Evolutionary conservation across 2,888 invertebrate species (phyloP), one percentile per base, ranked within the genome.

Genomic region (Drosophila stalkeri): DNA sequence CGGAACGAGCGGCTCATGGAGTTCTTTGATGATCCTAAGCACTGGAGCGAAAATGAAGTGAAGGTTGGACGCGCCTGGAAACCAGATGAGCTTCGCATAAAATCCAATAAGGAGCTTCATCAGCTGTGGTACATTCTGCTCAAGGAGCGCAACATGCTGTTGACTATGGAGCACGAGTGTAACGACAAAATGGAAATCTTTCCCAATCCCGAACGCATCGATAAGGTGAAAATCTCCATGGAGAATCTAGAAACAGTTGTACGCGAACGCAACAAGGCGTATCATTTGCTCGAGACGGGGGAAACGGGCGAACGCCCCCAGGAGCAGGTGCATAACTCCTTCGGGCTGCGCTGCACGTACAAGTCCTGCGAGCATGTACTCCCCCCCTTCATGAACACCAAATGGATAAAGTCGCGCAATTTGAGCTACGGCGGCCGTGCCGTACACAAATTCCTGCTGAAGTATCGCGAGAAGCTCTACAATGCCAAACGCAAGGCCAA

Each of bases 131-230:
- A 94, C 90, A 91, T 95, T 18, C 94, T 99, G 65, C 93, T 99
- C 61, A 99, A 99, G 94, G 99, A 99, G 93, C 95, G 96, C 63
- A 99, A 99, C 92, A 99, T 99, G 99, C 94, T 99, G 20, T 93
- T 98, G 75, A 99, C 99, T 2, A 99, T 99, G 99, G 97, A 99
- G 93, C 95, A 97, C 74, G 96, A 96, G 92, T 95, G 95, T 93
- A 95, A 96, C 57, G 93, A 95, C 46, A 94, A 95, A 90, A 93
- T 94, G 77, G 94, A 95, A 91, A 78, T 96, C 8, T 97, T 99
- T 92, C 98, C 99, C 2, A 98, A 95, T 93, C 98, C 98, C 3
- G 99, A 99, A 93, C 94, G 99, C 86, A 94, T 98, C 60, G 98
- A 98, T 90, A 99, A 99, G 94, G 95, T 99, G 0, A 95, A 97